A percentile compares a stretch with the other conserved stretches of the same genome.
Conservation (phyloP, 2,888 invertebrate genomes). For the Meta bourneti region DNA sequence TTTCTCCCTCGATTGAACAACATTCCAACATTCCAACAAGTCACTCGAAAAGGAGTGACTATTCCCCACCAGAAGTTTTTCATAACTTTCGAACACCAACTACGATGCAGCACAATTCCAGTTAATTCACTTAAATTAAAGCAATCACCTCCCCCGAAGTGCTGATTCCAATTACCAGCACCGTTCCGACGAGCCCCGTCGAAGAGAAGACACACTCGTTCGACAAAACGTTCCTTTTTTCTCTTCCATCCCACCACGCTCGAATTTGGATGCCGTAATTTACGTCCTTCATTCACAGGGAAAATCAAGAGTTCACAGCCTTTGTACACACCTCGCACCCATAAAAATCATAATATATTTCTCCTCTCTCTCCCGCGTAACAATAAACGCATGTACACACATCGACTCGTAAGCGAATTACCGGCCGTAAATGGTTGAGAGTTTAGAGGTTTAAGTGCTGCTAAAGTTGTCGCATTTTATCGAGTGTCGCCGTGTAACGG, state of each 20-base stretch:
- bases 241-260: no score
- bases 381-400: slow-evolving; percentile 32
- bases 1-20: neutral
- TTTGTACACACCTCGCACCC: neutral
- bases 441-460: slow-evolving; percentile 52
- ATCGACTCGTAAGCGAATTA: slow-evolving; percentile 37
- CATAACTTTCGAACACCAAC: no score
- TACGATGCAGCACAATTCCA: neutral
- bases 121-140: neutral
- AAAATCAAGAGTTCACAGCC: no score
- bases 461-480: slow-evolving; percentile 45
- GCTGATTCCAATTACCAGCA: neutral
- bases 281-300: no score
- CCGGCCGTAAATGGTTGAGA: slow-evolving; percentile 41
- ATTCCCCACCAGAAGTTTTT: no score
- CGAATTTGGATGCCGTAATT: no score
- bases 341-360: slow-evolving; percentile 16
- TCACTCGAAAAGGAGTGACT: neutral
- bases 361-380: neutral
- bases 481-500: slow-evolving; percentile 1
- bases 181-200: neutral
- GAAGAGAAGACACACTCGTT: no score
- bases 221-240: no score
- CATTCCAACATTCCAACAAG: neutral
- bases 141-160: neutral